Evolutionary conservation across 2,888 invertebrate species (phyloP), one percentile per base, ranked within the genome.

Genomic region (Nemurella pictetii): DNA sequence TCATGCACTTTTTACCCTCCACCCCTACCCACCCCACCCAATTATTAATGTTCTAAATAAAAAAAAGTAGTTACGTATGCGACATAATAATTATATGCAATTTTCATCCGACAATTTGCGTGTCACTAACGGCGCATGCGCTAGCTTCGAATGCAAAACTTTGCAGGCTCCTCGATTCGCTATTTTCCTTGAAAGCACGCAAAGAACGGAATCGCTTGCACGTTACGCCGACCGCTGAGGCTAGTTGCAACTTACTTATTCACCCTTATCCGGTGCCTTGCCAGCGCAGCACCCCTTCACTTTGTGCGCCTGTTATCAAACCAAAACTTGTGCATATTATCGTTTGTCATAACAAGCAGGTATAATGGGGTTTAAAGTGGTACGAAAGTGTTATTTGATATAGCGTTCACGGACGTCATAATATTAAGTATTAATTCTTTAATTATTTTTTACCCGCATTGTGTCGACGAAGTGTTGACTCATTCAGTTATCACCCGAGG

Each of bases 31-130:
- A n/a, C n/a, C n/a, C n/a, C 55, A 55, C 55, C 55, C 55, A 7
- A 55, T 15, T 7, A 15, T 20, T 12, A 55, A 3, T 2, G 9
- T 55, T 20, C 20, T 12, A 20, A 55, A 55, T n/a, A 55, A 35
- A 35, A 35, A 55, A 55, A 55, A 12, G 9, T 20, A 20, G 55
- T 12, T 55, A 55, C 55, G 20, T 55, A 55, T 55, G 55, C 75
- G 75, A 75, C 75, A 75, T 27, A 75, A 28, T 75, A 75, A 75
- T 75, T 75, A 75, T n/a, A 75, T 75, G 75, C 75, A 75, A 75
- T 75, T 75, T 75, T 9, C 28, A 20, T 3, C 5, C 27, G 26
- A 26, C 75, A 75, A 75, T 75, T 75, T 75, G 75, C 75, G 75
- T 75, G 75, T 75, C 55, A 7, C 55, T 3, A 55, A 20, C 55